phyloP scores from a whole-genome alignment of 2,888 invertebrate species.

The Drosophila lutescens region DNA sequence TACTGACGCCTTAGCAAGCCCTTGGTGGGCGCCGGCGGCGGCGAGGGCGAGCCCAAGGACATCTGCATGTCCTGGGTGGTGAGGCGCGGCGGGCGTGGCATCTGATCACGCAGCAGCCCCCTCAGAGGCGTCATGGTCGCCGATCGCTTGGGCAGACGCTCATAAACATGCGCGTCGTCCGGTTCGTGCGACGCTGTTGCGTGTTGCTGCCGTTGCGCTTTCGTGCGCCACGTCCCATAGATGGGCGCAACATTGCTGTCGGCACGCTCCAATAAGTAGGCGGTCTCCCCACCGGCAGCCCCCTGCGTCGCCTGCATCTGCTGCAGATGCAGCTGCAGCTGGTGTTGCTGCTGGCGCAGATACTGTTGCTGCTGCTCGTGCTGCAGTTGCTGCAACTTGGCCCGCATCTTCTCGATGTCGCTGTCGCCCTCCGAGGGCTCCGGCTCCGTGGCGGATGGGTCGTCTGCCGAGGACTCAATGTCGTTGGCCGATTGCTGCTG shows the following conservation, averaged over 20 bases:
- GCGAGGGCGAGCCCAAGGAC: conserved; percentile 30
- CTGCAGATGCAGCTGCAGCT: conserved; percentile 68
- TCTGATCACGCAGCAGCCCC: conserved; percentile 74
- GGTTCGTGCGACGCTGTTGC: conserved; percentile 50
- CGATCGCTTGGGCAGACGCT: conserved; percentile 79
- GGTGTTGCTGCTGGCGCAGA: conserved; percentile 66
- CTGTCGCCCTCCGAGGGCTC: conserved; percentile 42
- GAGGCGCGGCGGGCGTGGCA: conserved; percentile 78
- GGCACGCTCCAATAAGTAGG: conserved; percentile 83
- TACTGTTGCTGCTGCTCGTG: conserved; percentile 73
- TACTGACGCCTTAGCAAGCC: conserved; percentile 70
- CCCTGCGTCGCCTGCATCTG: conserved; percentile 60
- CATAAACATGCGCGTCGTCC: conserved; percentile 74
- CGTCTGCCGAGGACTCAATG: conserved; percentile 42
- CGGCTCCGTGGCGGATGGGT: conserved; percentile 16
- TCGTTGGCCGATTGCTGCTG: conserved; percentile 55
- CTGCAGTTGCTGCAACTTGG: conserved; percentile 78
- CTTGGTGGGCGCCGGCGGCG: conserved; percentile 60
- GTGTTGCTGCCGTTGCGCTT: conserved; percentile 82
- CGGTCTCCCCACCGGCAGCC: conserved; percentile 70
- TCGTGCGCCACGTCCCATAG: conserved; percentile 83
- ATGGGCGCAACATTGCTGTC: conserved; percentile 76
- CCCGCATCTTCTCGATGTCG: conserved; percentile 80
- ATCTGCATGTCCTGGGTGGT: conserved; percentile 62
- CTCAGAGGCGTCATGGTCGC: conserved; percentile 80